A percentile compares a stretch with the other conserved stretches of the same genome.
Evolutionary conservation across 2,113 vertebrate genomes (phyloP).

Genomic region (Catharus minimus): DNA sequence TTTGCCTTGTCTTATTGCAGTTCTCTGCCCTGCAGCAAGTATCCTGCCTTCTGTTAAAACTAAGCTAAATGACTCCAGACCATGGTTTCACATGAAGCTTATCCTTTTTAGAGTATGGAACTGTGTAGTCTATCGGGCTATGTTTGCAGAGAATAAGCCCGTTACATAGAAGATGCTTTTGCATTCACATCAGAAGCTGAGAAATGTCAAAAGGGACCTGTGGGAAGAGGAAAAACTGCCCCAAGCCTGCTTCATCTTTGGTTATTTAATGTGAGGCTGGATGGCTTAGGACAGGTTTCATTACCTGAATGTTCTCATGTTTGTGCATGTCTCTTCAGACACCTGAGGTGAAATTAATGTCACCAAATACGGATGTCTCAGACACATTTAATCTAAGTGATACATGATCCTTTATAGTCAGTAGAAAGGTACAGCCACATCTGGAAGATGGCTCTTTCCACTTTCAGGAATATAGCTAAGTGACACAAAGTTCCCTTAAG

Average conservation of each 20-base stretch:
- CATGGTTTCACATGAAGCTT: neutral
- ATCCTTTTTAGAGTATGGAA: neutral
- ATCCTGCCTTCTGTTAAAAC: neutral
- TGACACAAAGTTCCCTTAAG: neutral
- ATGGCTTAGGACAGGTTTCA: neutral
- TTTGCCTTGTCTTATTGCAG: neutral
- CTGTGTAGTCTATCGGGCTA: rapidly evolving
- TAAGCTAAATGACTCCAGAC: neutral
- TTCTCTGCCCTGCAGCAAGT: neutral
- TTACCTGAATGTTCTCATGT: neutral
- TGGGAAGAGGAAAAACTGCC: neutral
- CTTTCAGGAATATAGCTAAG: neutral
- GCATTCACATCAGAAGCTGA: neutral
- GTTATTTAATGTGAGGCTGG: neutral
- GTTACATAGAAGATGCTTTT: neutral
- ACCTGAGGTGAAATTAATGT: neutral
- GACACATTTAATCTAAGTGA: neutral
- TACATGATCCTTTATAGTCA: neutral
- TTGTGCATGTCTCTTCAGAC: neutral
- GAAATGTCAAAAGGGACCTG: neutral
- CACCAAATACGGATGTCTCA: neutral
- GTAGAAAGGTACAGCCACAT: neutral
- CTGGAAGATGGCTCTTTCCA: neutral
- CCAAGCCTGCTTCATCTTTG: neutral
- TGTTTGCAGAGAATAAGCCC: neutral